Base-by-base conservation (phyloP, 2,888 invertebrate species). In the Hirudinaria manillensis region DNA sequence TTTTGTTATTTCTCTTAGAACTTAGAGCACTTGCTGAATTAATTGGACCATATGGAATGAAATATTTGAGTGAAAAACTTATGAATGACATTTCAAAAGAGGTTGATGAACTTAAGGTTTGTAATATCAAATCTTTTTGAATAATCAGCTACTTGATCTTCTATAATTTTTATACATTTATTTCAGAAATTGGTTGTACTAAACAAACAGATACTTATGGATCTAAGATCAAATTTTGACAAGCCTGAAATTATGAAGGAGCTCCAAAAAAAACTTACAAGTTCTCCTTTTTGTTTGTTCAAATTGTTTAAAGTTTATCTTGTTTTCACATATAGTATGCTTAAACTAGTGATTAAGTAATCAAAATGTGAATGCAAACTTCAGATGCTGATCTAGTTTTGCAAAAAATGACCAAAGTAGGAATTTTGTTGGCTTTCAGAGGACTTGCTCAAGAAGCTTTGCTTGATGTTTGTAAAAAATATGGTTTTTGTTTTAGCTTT, bases 81-180 rank as follows among this genome's bases (percentile, higher is more conserved):
- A 96, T 97, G 93, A 95, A 96, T 93, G 97, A 98, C 83, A 95
- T 98, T 80, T 92, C 97, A 19, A 94, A 94, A 84, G 99, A 99
- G 87, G 95, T 99, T 19, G 93, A 93, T 81, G 99, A 99, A 84
- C 86, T 99, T 53, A 97, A 96, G 85, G 86, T 86, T 16, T 27
- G 21, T 38, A 45, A 53, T 34, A 29, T 29, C 70, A 24, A 70
- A 3, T 19, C n/a, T 36, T 36, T 13, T 68, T 36, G 10, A 29
- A 16, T 51, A 16, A 34, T 53, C 34, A 3, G 3, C 21, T 24
- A n/a, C 45, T 71, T 36, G 13, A 38, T 51, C n/a, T 45, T 51
- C n/a, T 45, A 6, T 45, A 16, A 10, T 45, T 16, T 45, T 16
- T 45, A 45, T 45, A 45, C 16, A n/a, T 45, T 45, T 16, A 10